These are phyloP conservation scores for Hemichromis elongatus DNA, from an alignment of 2,113 vertebrate genomes.

Conservation along the genomic window DNA sequence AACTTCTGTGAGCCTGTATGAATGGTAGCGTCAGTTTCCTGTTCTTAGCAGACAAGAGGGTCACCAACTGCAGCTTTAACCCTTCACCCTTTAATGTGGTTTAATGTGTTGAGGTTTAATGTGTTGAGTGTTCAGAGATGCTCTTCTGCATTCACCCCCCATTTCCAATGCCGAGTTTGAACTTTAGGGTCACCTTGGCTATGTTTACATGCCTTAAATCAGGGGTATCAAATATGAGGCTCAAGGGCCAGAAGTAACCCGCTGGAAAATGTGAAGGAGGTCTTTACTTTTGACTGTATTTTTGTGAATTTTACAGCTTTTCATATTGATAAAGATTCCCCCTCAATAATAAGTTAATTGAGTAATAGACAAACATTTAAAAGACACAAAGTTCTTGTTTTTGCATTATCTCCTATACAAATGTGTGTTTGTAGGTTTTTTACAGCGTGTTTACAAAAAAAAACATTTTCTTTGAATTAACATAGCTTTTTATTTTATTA, in stretches of 20 bases:
- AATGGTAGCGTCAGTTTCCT: fast-evolving
- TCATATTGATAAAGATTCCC: background rate
- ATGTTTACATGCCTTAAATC: background rate
- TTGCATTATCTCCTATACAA: background rate
- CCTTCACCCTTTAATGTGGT: background rate
- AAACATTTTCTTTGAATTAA: background rate
- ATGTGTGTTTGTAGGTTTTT: background rate
- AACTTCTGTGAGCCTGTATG: background rate
- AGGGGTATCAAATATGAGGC: background rate
- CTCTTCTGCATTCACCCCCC: background rate
- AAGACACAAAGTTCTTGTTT: background rate
- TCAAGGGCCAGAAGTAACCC: background rate
- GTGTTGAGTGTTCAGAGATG: background rate
- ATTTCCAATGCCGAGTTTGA: background rate
- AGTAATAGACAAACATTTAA: background rate
- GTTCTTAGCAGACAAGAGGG: background rate
- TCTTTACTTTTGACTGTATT: background rate
- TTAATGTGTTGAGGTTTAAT: background rate
- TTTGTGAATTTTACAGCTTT: background rate
- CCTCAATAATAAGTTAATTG: background rate
- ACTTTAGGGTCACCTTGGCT: background rate
- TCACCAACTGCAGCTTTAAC: background rate
- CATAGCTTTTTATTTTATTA: background rate
- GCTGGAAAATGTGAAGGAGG: background rate
- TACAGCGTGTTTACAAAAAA: background rate